These are phyloP conservation scores for Sylvicola cinctus DNA, from an alignment of 2,888 invertebrate species.

Conservation along the genomic window DNA sequence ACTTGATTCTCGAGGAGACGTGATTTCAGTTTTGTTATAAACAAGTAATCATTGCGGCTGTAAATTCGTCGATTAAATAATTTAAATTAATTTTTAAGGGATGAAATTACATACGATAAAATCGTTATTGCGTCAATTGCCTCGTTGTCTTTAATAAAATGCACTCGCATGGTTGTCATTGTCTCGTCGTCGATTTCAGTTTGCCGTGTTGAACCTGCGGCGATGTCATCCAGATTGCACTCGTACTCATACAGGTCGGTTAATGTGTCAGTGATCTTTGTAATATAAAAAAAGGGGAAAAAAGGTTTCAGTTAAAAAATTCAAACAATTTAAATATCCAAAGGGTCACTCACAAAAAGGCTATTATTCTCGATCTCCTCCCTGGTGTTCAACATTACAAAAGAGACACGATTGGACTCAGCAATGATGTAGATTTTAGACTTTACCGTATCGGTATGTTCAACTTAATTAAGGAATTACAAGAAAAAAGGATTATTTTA, in stretches of 20 bases:
- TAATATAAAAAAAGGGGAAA: too few species aligned
- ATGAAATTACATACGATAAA: conserved; percentile 19
- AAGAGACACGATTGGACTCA: conserved; percentile 31
- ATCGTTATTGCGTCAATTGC: conserved; percentile 31
- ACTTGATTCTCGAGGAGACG: conserved; percentile 21
- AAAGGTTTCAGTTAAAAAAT: neutral
- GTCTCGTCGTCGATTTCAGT: conserved; percentile 22
- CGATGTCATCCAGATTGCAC: conserved; percentile 36
- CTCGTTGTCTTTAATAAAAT: conserved; percentile 33
- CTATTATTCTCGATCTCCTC: conserved; percentile 22
- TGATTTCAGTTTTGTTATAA: conserved; percentile 24
- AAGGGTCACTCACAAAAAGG: conserved; percentile 27
- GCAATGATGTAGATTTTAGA: conserved; percentile 38
- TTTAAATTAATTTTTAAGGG: neutral
- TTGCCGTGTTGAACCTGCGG: conserved; percentile 15
- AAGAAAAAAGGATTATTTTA: conserved; percentile 1
- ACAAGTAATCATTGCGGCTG: conserved; percentile 26
- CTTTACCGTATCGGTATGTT: conserved; percentile 23
- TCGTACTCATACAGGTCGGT: conserved; percentile 28
- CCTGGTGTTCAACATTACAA: conserved; percentile 31
- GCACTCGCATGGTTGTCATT: conserved; percentile 30
- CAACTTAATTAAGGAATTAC: conserved; percentile 16
- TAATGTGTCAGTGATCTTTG: conserved; percentile 32
- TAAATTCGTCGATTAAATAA: conserved; percentile 13
- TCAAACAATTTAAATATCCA: conserved; percentile 5